Evolutionary conservation across 2,888 invertebrate genomes (phyloP).

Genomic region (Rotaria sp.): DNA sequence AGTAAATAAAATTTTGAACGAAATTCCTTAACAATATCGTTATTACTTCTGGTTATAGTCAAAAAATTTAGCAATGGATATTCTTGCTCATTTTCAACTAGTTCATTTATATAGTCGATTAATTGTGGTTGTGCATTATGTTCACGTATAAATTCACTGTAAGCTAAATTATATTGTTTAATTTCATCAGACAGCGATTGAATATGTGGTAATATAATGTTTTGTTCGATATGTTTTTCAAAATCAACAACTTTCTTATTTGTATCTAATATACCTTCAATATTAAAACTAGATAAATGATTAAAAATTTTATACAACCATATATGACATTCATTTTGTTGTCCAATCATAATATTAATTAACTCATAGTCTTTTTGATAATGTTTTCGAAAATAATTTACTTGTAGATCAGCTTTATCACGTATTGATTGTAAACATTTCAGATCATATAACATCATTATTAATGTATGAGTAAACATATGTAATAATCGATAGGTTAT

Average conservation of each 20-base stretch:
- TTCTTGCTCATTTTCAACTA: neutral
- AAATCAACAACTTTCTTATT: neutral
- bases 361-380: neutral
- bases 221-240: neutral
- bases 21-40: neutral
- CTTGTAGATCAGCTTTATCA: neutral
- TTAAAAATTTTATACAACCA: neutral
- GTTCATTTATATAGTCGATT: neutral
- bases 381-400: neutral
- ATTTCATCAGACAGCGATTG: neutral
- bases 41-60: neutral
- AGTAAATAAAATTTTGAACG: neutral
- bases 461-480: neutral
- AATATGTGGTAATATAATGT: neutral
- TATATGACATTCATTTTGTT: neutral
- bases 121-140: neutral
- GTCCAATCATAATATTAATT: neutral
- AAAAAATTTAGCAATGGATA: neutral
- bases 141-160: neutral
- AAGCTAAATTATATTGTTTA: neutral
- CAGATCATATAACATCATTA: neutral
- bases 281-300: neutral
- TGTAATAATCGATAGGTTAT: neutral
- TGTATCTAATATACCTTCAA: neutral
- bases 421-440: neutral